phyloP scores from a whole-genome alignment of 1,140 invertebrate genomes.

The Heterodera schachtii region DNA sequence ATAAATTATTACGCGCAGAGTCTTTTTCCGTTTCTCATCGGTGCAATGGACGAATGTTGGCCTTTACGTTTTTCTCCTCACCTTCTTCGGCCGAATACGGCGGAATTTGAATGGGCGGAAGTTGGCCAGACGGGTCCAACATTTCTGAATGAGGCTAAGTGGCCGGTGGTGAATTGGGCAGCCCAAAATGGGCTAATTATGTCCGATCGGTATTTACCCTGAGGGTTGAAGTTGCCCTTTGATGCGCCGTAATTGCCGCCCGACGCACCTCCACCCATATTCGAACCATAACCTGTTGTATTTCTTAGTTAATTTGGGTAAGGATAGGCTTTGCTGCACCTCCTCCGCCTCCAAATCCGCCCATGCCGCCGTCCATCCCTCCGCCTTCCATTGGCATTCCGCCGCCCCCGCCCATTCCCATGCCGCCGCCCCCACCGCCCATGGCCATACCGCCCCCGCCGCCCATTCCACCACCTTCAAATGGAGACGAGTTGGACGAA shows the following conservation, averaged over 20 bases:
- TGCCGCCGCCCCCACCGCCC: neutral
- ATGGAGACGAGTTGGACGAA: too few relatives aligned
- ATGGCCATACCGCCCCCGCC: conserved; percentile 15
- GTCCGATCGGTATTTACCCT: neutral
- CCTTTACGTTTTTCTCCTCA: conserved; percentile 24
- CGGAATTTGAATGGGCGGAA: conserved; percentile 29
- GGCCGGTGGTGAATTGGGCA: neutral
- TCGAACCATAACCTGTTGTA: neutral
- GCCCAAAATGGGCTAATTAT: neutral
- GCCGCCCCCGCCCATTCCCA: conserved; percentile 11
- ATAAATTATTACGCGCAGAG: neutral
- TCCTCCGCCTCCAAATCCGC: conserved; percentile 12
- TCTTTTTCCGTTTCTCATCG: neutral
- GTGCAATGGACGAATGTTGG: conserved; percentile 13
- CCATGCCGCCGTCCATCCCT: conserved; percentile 24
- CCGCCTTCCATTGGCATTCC: conserved; percentile 21
- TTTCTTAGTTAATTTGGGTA: neutral
- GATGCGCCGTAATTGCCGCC: conserved; percentile 19
- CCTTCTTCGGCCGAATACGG: conserved; percentile 30
- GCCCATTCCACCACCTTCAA: conserved; percentile 15
- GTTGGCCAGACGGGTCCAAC: conserved; percentile 13
- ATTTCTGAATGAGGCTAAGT: conserved; percentile 16
- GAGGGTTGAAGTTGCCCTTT: conserved; percentile 10
- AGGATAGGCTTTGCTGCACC: neutral
- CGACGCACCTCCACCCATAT: conserved; percentile 16